A percentile compares a stretch with the other conserved stretches of the same genome.
Evolutionary conservation across 2,888 invertebrate species (phyloP).

Genomic region (Yponomeuta plumbellus): DNA sequence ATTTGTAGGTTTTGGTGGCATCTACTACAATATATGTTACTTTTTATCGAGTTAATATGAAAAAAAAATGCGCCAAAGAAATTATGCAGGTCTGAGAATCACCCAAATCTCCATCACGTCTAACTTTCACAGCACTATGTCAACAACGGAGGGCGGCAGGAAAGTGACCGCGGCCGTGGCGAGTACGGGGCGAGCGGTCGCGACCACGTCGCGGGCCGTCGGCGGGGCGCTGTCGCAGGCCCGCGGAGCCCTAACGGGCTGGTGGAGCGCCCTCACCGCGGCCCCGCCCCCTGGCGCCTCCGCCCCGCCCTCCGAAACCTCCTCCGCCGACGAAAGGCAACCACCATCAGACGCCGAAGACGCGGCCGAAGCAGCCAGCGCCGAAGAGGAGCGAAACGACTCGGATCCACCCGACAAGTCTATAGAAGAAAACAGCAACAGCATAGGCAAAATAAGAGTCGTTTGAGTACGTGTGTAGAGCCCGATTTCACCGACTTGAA

Average conservation of each 20-base stretch:
- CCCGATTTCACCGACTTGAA: too few species aligned
- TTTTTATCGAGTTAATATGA: too few species aligned
- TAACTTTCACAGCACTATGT: constrained; percentile 85
- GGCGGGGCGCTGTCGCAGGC: constrained; percentile 93
- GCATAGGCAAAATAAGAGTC: constrained; percentile 29
- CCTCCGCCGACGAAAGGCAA: constrained; percentile 9
- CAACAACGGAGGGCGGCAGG: constrained; percentile 93
- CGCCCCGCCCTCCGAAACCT: constrained; percentile 26
- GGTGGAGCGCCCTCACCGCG: constrained; percentile 82
- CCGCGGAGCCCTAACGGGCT: constrained; percentile 89
- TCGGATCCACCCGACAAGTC: constrained; percentile 51
- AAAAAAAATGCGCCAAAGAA: too few species aligned
- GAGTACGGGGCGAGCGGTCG: constrained; percentile 93
- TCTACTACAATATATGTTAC: too few species aligned
- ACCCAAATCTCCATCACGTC: too few species aligned
- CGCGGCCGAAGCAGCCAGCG: constrained; percentile 29
- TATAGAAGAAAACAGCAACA: constrained; percentile 38
- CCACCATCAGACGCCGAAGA: constrained; percentile 37
- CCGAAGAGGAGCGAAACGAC: constrained; percentile 29
- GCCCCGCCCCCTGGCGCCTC: constrained; percentile 30
- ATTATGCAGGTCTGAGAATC: too few species aligned
- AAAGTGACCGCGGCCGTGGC: constrained; percentile 95
- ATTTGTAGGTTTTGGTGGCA: too few species aligned
- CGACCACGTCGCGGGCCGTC: constrained; percentile 64
- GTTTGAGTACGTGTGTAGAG: constrained; percentile 22